Percentiles rank a stretch among this genome's conserved stretches.
Conservation (phyloP, 2,113 vertebrate species). For the Otocyon megalotis region DNA sequence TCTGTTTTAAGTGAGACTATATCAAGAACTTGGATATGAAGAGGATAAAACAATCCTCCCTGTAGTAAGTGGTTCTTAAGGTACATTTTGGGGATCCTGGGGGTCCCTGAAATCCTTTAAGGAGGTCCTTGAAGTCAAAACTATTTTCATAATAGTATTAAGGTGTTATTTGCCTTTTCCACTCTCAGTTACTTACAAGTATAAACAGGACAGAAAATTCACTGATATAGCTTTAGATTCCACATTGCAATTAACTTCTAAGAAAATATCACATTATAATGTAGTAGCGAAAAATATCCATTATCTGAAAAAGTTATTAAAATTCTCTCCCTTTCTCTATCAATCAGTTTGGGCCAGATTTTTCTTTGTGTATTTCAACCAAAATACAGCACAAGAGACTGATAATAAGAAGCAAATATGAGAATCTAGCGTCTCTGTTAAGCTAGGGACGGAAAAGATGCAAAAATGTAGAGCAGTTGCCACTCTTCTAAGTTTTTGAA, state of each 20-base stretch:
- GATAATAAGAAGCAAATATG: background rate
- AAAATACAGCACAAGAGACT: background rate
- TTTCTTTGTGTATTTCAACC: slow-evolving; percentile 41
- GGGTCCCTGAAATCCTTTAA: background rate
- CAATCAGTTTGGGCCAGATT: background rate
- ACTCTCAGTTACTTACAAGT: slow-evolving; percentile 5
- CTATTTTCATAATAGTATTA: slow-evolving; percentile 7
- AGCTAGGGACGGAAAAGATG: background rate
- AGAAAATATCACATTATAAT: background rate
- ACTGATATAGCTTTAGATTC: background rate
- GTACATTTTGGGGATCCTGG: background rate
- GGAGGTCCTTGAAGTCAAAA: background rate
- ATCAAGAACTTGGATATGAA: background rate
- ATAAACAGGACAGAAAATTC: background rate
- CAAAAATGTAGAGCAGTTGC: slow-evolving; percentile 20
- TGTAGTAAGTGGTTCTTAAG: background rate
- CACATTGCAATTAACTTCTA: background rate
- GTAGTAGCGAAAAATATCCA: background rate
- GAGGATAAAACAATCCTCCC: background rate
- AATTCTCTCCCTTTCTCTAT: background rate
- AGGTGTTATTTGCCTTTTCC: background rate
- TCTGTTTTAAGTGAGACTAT: background rate
- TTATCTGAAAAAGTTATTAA: slow-evolving; percentile 33
- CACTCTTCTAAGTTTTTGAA: background rate
- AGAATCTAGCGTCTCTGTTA: slow-evolving; percentile 1